A percentile compares a stretch with the other conserved stretches of the same genome.
phyloP scores from a whole-genome alignment of 2,888 invertebrate species.

The Tetrapedia diversipes region DNA sequence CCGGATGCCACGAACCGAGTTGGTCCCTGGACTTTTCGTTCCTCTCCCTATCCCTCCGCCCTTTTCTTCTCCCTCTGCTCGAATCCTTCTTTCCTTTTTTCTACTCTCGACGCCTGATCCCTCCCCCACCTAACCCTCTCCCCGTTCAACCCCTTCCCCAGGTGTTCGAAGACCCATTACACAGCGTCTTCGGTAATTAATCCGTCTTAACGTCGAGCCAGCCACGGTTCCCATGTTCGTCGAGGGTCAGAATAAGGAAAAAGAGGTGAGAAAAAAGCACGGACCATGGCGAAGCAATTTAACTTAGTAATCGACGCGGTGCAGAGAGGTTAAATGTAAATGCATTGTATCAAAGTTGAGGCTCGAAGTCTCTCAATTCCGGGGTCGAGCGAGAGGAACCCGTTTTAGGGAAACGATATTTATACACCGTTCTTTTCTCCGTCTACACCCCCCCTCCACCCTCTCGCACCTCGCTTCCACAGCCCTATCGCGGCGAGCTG shows the following conservation, averaged over 20 bases:
- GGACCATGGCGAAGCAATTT: slow-evolving; percentile 37
- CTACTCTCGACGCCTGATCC: slow-evolving; percentile 18
- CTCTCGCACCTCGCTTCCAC: not conserved
- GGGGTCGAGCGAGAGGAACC: not conserved
- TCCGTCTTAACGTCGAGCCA: slow-evolving; percentile 46
- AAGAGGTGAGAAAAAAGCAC: not conserved
- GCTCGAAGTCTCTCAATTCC: slow-evolving; percentile 3
- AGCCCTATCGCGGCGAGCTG: not conserved
- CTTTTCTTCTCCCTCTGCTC: not conserved
- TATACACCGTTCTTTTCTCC: slow-evolving; percentile 2
- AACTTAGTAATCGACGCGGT: slow-evolving; percentile 46
- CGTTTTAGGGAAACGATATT: slow-evolving; percentile 14
- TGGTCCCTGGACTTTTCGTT: slow-evolving; percentile 37
- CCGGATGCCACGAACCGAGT: slow-evolving; percentile 37
- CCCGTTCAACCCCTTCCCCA: not conserved
- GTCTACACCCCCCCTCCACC: not conserved
- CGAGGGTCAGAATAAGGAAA: not conserved
- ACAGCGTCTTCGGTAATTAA: slow-evolving; percentile 57
- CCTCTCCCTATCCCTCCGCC: too few species aligned
- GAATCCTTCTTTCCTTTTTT: slow-evolving; percentile 5
- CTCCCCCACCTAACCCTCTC: too few species aligned
- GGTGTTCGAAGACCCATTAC: slow-evolving; percentile 50
- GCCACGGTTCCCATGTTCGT: slow-evolving; percentile 26
- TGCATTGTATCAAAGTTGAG: slow-evolving; percentile 28
- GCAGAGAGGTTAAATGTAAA: slow-evolving; percentile 31